These are phyloP conservation scores for Andrena flavipes DNA, from an alignment of 2,888 invertebrate genomes.

Conservation along the genomic window DNA sequence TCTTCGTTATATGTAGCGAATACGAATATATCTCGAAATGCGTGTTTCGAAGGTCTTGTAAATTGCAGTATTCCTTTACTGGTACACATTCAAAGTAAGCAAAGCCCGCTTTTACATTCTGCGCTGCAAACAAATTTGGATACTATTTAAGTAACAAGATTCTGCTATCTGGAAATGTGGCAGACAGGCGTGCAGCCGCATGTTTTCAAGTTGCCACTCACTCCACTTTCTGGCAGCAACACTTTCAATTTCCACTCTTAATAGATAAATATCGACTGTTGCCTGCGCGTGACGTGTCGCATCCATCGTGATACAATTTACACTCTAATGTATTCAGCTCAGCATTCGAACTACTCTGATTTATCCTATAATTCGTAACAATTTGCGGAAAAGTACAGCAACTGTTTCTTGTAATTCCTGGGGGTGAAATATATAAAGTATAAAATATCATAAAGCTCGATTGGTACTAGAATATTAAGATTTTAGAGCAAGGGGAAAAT, in stretches of 20 bases:
- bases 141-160: constrained; percentile 23
- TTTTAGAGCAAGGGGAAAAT: no score
- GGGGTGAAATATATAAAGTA: neutral
- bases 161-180: constrained; percentile 17
- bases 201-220: constrained; percentile 42
- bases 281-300: constrained; percentile 74
- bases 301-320: constrained; percentile 72
- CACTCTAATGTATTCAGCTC: constrained; percentile 70
- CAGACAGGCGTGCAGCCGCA: constrained; percentile 27
- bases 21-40: neutral
- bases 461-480: no score
- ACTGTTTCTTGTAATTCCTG: neutral
- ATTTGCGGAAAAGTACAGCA: constrained; percentile 47
- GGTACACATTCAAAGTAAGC: neutral
- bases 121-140: constrained; percentile 7
- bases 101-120: neutral
- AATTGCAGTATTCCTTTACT: neutral
- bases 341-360: constrained; percentile 55
- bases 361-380: constrained; percentile 24
- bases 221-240: constrained; percentile 44
- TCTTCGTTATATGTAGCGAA: neutral
- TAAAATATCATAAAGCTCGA: no score
- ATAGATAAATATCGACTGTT: constrained; percentile 63
- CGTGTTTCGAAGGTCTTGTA: neutral
- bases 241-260: constrained; percentile 57